Evolutionary conservation across 2,797 vertebrate species (phyloP).

Genomic region (Harpagifer antarcticus): DNA sequence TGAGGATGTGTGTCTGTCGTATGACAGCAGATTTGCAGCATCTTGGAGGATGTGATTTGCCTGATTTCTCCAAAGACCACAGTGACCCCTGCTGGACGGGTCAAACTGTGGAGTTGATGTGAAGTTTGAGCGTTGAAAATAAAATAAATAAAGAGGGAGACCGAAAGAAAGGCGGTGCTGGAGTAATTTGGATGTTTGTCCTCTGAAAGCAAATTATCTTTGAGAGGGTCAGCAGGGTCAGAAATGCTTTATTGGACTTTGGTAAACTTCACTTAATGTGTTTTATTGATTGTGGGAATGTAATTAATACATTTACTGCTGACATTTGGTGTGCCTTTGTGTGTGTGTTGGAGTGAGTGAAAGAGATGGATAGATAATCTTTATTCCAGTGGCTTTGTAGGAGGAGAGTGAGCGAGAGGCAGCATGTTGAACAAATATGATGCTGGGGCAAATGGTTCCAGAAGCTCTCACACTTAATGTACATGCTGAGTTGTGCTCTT

Average conservation of each 20-base stretch:
- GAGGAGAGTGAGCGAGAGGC: not conserved
- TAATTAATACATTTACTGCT: constrained; percentile 43
- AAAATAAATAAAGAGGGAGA: not conserved
- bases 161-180: not conserved
- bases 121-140: constrained; percentile 19
- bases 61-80: constrained; percentile 75
- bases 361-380: not conserved
- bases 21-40: constrained; percentile 29
- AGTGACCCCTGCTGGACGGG: constrained; percentile 86
- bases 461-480: not conserved
- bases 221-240: constrained; percentile 38
- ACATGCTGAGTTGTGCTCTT: not conserved
- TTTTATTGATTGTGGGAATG: constrained; percentile 47
- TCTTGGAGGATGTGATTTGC: constrained; percentile 30
- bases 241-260: constrained; percentile 46
- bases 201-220: constrained; percentile 35
- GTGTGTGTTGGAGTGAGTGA: constrained; percentile 22
- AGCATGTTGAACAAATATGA: not conserved
- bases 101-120: constrained; percentile 48
- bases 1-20: constrained; percentile 22
- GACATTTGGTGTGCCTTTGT: constrained; percentile 43
- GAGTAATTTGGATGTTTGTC: constrained; percentile 36
- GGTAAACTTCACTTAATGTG: constrained; percentile 49
- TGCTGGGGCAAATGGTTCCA: constrained; percentile 6
- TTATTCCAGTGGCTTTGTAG: not conserved